Conservation (phyloP, 2,113 vertebrate species). For the Speoplatyrhinus poulsoni region DNA sequence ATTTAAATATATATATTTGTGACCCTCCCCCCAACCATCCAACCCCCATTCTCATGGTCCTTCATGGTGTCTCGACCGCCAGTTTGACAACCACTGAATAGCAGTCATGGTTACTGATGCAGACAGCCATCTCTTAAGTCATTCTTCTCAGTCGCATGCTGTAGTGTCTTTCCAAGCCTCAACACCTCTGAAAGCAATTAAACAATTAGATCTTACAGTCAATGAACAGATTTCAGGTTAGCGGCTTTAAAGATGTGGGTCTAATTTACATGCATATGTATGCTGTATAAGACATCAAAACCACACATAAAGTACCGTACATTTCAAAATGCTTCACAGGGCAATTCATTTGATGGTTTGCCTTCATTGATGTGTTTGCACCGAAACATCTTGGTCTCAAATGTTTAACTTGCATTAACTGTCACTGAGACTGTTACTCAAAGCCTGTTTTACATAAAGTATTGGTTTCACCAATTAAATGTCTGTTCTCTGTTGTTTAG, state of each 20-base stretch:
- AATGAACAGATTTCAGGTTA: conserved; percentile 2
- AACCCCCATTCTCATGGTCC: not conserved
- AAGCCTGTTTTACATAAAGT: conserved; percentile 38
- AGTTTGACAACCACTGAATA: too few species aligned
- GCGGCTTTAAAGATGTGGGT: conserved; percentile 39
- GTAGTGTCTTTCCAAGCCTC: conserved; percentile 18
- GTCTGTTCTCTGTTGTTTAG: conserved; percentile 6
- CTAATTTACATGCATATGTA: conserved; percentile 15
- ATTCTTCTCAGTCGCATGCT: conserved; percentile 10
- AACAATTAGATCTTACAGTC: not conserved
- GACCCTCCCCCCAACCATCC: too few species aligned
- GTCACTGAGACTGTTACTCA: conserved; percentile 33
- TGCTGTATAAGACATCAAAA: conserved; percentile 27
- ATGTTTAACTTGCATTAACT: conserved; percentile 42
- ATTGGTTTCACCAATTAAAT: conserved; percentile 30
- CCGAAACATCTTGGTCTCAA: conserved; percentile 70
- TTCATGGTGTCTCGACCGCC: too few species aligned
- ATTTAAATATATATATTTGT: too few species aligned
- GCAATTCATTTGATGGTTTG: conserved; percentile 27
- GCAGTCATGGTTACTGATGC: not conserved
- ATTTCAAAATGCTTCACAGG: conserved; percentile 42
- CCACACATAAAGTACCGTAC: conserved; percentile 54
- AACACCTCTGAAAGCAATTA: conserved; percentile 57
- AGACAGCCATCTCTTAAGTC: not conserved
- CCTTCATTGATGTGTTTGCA: conserved; percentile 26